Conservation (phyloP, 2,888 invertebrate species). For the Phrixothrix hirtus region DNA sequence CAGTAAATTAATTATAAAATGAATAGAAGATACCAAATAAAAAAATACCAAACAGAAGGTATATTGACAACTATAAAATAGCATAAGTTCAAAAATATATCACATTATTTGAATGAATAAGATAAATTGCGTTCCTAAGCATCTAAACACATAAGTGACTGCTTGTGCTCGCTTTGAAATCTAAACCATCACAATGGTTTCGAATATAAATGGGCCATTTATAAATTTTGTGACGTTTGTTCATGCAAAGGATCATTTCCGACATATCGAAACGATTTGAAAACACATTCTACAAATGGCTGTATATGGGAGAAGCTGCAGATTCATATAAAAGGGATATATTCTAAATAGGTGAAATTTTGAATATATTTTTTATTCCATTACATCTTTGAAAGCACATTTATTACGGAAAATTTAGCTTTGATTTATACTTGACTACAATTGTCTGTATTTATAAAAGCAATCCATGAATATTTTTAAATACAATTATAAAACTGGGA, state of each 20-base stretch:
- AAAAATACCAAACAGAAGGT: too few relatives aligned
- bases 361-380: constrained; percentile 32
- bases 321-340: constrained; percentile 36
- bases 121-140: constrained; percentile 17
- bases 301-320: constrained; percentile 31
- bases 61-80: not conserved
- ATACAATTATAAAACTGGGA: too few relatives aligned
- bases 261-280: constrained; percentile 38
- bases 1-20: too few relatives aligned
- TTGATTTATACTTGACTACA: too few relatives aligned
- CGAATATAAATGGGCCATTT: constrained; percentile 44
- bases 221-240: constrained; percentile 43
- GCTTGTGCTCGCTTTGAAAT: constrained; percentile 34
- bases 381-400: constrained; percentile 22
- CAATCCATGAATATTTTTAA: too few relatives aligned
- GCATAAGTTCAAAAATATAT: not conserved
- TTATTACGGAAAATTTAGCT: constrained; percentile 28
- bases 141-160: constrained; percentile 34
- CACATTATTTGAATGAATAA: constrained; percentile 10
- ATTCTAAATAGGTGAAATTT: constrained; percentile 33
- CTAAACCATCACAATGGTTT: constrained; percentile 36
- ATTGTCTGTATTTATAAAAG: too few relatives aligned
- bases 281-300: constrained; percentile 39
- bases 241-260: constrained; percentile 42
- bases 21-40: too few relatives aligned